These are phyloP conservation scores for Conomelus anceps DNA, from an alignment of 2,888 invertebrate species.

Conservation along the genomic window DNA sequence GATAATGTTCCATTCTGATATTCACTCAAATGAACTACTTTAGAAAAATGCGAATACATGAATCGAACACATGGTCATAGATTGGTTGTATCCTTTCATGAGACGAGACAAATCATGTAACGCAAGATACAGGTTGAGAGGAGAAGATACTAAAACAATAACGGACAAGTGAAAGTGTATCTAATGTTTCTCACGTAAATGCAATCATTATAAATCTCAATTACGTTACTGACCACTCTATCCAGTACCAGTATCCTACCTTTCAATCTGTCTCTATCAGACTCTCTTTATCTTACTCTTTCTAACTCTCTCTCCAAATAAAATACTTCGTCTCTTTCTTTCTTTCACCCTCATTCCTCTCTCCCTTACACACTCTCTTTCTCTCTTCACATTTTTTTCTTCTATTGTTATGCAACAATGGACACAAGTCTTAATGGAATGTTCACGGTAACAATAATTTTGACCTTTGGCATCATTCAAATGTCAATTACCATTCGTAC, in stretches of 20 bases:
- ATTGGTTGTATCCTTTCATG: neutral
- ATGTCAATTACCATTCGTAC: neutral
- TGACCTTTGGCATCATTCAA: neutral
- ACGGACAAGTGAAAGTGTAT: neutral
- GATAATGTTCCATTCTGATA: too few species aligned
- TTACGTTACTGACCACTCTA: neutral
- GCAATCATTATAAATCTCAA: neutral
- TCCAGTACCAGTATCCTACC: too few species aligned
- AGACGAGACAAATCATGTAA: neutral
- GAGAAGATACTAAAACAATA: neutral
- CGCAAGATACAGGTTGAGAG: neutral
- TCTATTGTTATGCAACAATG: neutral
- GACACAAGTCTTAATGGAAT: neutral
- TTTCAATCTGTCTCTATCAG: too few species aligned
- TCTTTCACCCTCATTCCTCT: too few species aligned
- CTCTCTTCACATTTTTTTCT: neutral
- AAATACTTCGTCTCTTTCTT: neutral
- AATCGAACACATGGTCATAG: too few species aligned
- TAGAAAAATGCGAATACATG: too few species aligned
- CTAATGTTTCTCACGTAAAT: neutral
- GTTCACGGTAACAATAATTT: neutral
- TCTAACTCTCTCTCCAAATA: neutral
- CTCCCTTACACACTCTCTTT: neutral
- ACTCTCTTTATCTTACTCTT: neutral
- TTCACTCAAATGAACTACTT: too few species aligned